These are phyloP conservation scores for Hoplodrina ambigua DNA, from an alignment of 2,888 invertebrate genomes.

Conservation along the genomic window DNA sequence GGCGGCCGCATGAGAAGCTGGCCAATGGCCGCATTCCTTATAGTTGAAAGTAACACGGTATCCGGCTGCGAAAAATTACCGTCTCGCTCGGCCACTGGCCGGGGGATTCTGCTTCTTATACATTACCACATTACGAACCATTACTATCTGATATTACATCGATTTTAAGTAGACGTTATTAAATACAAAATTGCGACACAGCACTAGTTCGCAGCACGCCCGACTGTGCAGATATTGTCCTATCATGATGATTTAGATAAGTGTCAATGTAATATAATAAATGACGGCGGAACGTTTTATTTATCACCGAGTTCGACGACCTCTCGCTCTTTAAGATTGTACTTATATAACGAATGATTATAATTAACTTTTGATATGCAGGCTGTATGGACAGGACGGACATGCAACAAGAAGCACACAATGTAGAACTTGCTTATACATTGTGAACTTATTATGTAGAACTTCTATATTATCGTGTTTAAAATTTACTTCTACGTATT, in stretches of 20 bases:
- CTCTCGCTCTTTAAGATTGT: constrained; percentile 56
- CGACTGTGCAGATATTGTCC: constrained; percentile 59
- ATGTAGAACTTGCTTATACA: not conserved
- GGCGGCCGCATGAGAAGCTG: constrained; percentile 79
- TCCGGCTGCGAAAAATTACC: constrained; percentile 89
- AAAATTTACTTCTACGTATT: not conserved
- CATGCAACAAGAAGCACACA: constrained; percentile 18
- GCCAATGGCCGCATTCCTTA: constrained; percentile 88
- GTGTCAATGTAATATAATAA: constrained; percentile 64
- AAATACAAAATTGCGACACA: constrained; percentile 64
- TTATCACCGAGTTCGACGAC: constrained; percentile 67
- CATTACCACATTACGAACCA: constrained; percentile 57
- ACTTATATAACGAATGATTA: constrained; percentile 46
- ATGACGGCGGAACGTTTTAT: constrained; percentile 64
- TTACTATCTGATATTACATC: constrained; percentile 48
- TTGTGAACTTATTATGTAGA: too few relatives aligned
- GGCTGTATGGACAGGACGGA: not conserved
- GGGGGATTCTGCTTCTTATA: constrained; percentile 71
- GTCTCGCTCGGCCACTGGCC: constrained; percentile 69
- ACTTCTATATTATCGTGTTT: not conserved
- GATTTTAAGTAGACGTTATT: constrained; percentile 62
- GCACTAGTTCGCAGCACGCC: constrained; percentile 48
- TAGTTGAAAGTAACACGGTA: constrained; percentile 89
- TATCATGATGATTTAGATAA: constrained; percentile 66
- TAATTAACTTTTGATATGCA: constrained; percentile 44